Evolutionary conservation across 2,113 vertebrate genomes (phyloP).

Genomic region (Pomatorhinus ruficollis): DNA sequence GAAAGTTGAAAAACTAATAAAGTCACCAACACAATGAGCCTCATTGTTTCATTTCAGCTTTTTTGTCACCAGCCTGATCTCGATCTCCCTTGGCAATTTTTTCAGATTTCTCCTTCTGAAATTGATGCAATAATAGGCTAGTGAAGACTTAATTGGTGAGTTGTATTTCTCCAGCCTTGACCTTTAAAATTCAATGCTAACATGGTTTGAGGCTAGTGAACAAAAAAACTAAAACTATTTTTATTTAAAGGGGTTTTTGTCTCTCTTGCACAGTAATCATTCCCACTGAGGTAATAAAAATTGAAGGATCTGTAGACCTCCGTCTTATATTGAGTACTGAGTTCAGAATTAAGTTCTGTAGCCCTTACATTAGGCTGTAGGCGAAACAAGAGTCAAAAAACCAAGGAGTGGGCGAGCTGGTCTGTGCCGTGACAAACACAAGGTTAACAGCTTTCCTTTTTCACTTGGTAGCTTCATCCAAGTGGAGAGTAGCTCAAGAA

Average conservation of each 20-base stretch:
- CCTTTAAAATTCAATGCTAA: constrained; percentile 16
- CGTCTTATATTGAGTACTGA: not conserved
- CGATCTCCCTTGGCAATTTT: not conserved
- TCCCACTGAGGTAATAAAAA: not conserved
- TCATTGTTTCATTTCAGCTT: not conserved
- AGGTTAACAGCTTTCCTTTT: not conserved
- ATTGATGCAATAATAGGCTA: not conserved
- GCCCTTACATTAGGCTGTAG: not conserved
- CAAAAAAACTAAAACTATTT: not conserved
- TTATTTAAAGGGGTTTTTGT: constrained; percentile 2
- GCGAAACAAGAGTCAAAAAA: not conserved
- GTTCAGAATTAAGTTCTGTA: not conserved
- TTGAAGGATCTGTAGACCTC: not conserved
- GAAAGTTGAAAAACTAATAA: not conserved
- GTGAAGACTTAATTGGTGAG: not conserved
- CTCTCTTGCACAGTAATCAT: not conserved
- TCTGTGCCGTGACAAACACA: not conserved
- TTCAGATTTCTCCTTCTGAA: not conserved
- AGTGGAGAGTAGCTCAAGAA: not conserved
- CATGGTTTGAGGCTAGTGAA: not conserved
- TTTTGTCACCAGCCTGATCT: not conserved
- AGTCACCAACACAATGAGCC: not conserved
- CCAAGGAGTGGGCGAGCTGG: not conserved
- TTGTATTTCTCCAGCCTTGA: not conserved
- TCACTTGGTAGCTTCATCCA: not conserved